A percentile compares a stretch with the other conserved stretches of the same genome.
Evolutionary conservation across 2,113 vertebrate species (phyloP).

Genomic region (Gnathonemus echidnorhynchus): DNA sequence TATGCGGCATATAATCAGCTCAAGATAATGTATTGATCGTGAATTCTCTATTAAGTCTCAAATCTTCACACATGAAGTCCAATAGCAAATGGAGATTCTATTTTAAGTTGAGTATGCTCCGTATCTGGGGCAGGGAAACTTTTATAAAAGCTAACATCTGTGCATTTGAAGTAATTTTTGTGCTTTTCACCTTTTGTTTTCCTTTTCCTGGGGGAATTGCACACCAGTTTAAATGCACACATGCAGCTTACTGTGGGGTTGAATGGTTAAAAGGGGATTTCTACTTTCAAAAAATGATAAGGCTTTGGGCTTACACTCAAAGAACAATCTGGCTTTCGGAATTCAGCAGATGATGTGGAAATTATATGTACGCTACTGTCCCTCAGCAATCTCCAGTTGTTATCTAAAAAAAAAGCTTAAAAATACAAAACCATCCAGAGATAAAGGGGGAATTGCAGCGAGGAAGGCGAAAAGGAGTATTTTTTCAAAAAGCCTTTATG

Average conservation of each 20-base stretch:
- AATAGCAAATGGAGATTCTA: slow-evolving; percentile 32
- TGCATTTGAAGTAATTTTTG: background rate
- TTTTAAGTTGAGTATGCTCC: background rate
- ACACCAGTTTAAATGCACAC: slow-evolving; percentile 1
- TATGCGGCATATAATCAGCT: background rate
- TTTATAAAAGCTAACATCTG: background rate
- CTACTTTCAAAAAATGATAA: slow-evolving; percentile 12
- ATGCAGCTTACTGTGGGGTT: slow-evolving; percentile 10
- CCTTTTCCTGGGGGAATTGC: background rate
- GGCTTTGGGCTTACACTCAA: background rate
- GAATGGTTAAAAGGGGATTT: slow-evolving; percentile 11
- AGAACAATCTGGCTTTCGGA: slow-evolving; percentile 7
- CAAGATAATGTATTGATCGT: background rate
- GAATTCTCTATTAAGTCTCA: background rate
- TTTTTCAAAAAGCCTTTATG: slow-evolving; percentile 1
- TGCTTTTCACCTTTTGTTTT: background rate
- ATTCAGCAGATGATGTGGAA: slow-evolving; percentile 11
- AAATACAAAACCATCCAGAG: slow-evolving; percentile 5
- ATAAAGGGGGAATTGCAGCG: background rate
- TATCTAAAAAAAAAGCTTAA: background rate
- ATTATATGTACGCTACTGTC: background rate
- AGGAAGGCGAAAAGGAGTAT: background rate
- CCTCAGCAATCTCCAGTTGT: background rate
- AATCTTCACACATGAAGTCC: background rate
- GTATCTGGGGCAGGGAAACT: background rate